Base-by-base conservation (phyloP, 2,888 invertebrate genomes). In the Parthenolecanium corni region DNA sequence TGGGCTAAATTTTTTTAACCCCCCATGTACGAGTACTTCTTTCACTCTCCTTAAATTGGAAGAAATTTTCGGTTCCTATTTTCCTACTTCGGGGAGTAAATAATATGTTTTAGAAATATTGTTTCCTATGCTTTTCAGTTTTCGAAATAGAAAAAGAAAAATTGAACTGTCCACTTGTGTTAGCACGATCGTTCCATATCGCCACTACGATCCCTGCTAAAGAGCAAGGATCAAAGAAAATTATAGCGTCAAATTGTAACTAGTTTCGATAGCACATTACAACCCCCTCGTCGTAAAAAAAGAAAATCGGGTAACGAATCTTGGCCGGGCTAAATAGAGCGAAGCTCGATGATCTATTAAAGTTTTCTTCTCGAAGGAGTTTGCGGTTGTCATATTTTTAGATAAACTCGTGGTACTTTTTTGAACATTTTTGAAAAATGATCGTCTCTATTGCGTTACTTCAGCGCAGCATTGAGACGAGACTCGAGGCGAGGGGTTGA, bases 331-430 rank as follows among this genome's bases (percentile, higher is more conserved):
- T 49, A 61, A 61, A 61, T 61, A 61, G 61, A 61, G 51, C 61
- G 61, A 61, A 49, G 61, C 47, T 36, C 61, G 61, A 49, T 61
- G 61, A 61, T 61, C 61, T 61, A 61, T 61, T 61, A 61, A 31
- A 61, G 61, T 61, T 61, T 54, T 36, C 44, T 25, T 21, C n/a
- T 21, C 31, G 18, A n/a, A 25, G 24, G 49, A 61, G 61, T 61
- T 61, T 61, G 61, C 61, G 61, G 49, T 61, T 61, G 61, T 61
- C 61, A 61, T 61, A 61, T 61, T 61, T 61, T 51, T 49, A 61
- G 61, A 61, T 61, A 61, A 61, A 61, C 61, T 61, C 14, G 49
- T 36, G 49, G 61, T 31, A 61, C 49, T 49, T 49, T 61, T 61
- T 25, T 61, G 49, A 61, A 61, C 61, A 61, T 61, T 61, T 36